These are phyloP conservation scores for Drosophila littoralis DNA, from an alignment of 1,140 invertebrate genomes.

Conservation along the genomic window DNA sequence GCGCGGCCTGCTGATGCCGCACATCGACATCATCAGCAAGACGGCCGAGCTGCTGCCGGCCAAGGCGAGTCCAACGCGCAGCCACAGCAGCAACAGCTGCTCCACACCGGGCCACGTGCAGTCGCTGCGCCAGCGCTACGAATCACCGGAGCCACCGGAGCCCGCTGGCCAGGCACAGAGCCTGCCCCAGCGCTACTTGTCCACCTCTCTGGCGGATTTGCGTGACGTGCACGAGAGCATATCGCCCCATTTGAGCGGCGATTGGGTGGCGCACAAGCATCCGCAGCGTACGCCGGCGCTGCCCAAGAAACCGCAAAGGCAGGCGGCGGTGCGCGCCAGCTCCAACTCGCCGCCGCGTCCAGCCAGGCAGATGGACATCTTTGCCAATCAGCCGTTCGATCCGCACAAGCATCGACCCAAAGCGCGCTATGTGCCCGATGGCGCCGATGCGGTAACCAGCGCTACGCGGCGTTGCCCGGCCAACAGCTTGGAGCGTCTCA, in stretches of 20 bases:
- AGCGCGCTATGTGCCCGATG: slow-evolving; percentile 90
- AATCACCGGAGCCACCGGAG: slow-evolving; percentile 85
- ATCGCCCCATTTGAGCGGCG: slow-evolving; percentile 90
- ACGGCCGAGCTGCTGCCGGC: slow-evolving; percentile 86
- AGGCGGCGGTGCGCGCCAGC: slow-evolving; percentile 46
- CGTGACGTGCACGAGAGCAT: slow-evolving; percentile 89
- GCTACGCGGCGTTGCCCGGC: slow-evolving; percentile 38
- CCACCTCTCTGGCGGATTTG: slow-evolving; percentile 91
- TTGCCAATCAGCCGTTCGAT: slow-evolving; percentile 89
- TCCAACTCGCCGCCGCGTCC: slow-evolving; percentile 67
- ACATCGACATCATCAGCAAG: slow-evolving; percentile 94
- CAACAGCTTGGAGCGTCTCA: slow-evolving; percentile 51
- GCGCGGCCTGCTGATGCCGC: slow-evolving; percentile 90
- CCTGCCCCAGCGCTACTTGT: slow-evolving; percentile 84
- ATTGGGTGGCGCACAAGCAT: slow-evolving; percentile 91
- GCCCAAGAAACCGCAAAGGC: slow-evolving; percentile 46
- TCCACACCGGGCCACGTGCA: slow-evolving; percentile 87
- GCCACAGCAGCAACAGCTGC: slow-evolving; percentile 83
- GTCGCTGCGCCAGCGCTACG: slow-evolving; percentile 89
- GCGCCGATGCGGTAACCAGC: slow-evolving; percentile 39
- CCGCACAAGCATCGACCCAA: slow-evolving; percentile 90
- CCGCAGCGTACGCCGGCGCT: slow-evolving; percentile 85
- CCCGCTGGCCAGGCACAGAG: neutral
- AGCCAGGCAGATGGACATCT: slow-evolving; percentile 85
- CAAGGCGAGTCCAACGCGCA: slow-evolving; percentile 81